Percentiles rank a stretch among this genome's conserved stretches.
Conservation (phyloP, 2,113 vertebrate genomes). For the Silurus glanis region DNA sequence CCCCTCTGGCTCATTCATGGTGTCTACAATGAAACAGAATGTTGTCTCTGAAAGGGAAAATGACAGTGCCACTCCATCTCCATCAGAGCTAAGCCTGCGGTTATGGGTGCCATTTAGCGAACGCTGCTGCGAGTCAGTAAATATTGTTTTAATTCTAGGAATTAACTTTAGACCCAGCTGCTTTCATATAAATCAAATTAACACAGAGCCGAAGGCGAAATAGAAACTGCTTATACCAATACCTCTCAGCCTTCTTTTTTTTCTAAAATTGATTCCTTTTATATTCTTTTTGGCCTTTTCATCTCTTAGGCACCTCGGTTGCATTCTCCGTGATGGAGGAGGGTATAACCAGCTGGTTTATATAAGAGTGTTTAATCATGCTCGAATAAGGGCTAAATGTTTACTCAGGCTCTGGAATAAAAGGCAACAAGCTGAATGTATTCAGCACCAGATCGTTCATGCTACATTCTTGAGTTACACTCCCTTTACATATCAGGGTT, state of each 20-base stretch:
- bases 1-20: not conserved
- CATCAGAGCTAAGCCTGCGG: constrained; percentile 18
- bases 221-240: constrained; percentile 34
- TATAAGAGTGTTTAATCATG: constrained; percentile 52
- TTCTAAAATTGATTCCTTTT: constrained; percentile 5
- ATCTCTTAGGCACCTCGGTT: constrained; percentile 26
- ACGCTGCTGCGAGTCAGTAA: constrained; percentile 37
- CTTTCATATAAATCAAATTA: constrained; percentile 54
- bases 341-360: constrained; percentile 42
- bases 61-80: not conserved
- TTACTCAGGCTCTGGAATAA: constrained; percentile 46
- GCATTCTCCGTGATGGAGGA: constrained; percentile 31
- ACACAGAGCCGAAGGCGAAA: constrained; percentile 34
- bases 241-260: constrained; percentile 17
- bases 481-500: not conserved
- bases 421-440: constrained; percentile 41
- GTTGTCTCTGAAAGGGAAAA: constrained; percentile 6
- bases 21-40: not conserved
- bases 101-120: constrained; percentile 34
- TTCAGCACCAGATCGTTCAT: constrained; percentile 8
- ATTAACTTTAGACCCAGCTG: constrained; percentile 38
- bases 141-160: constrained; percentile 45
- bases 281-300: constrained; percentile 10
- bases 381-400: constrained; percentile 48
- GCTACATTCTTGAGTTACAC: constrained; percentile 29